Conservation (phyloP, 2,797 vertebrate species). For the Trematomus bernacchii region DNA sequence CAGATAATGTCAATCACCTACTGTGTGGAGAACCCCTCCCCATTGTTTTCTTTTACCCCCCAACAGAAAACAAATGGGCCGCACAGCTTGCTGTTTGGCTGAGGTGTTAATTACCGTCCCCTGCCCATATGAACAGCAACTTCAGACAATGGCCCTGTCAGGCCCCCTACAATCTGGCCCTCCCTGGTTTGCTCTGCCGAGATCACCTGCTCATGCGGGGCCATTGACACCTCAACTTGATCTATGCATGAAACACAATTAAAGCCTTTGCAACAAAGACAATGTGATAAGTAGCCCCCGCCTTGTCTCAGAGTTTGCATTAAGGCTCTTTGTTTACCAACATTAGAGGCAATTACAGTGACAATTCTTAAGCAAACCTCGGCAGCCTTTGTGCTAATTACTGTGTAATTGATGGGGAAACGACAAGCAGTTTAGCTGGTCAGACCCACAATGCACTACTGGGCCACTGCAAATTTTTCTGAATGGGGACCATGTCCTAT, state of each 20-base stretch:
- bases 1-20: constrained; percentile 88
- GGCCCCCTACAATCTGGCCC: constrained; percentile 69
- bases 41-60: constrained; percentile 85
- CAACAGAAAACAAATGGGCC: constrained; percentile 87
- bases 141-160: constrained; percentile 80
- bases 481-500: constrained; percentile 57
- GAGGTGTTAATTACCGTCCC: constrained; percentile 87
- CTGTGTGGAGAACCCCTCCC: constrained; percentile 80
- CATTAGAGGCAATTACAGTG: constrained; percentile 84
- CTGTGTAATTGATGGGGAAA: constrained; percentile 84
- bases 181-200: constrained; percentile 76
- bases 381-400: constrained; percentile 84
- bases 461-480: constrained; percentile 47
- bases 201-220: constrained; percentile 80
- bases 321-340: constrained; percentile 81
- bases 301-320: constrained; percentile 76
- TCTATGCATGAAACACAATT: constrained; percentile 82
- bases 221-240: constrained; percentile 84
- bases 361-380: constrained; percentile 87
- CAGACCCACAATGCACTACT: constrained; percentile 44
- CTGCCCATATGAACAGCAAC: constrained; percentile 81
- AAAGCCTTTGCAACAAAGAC: constrained; percentile 69
- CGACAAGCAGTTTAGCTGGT: constrained; percentile 71
- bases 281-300: constrained; percentile 69
- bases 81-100: constrained; percentile 85